Evolutionary conservation across 2,888 invertebrate genomes (phyloP).

Genomic region (Rhyacophila evoluta): DNA sequence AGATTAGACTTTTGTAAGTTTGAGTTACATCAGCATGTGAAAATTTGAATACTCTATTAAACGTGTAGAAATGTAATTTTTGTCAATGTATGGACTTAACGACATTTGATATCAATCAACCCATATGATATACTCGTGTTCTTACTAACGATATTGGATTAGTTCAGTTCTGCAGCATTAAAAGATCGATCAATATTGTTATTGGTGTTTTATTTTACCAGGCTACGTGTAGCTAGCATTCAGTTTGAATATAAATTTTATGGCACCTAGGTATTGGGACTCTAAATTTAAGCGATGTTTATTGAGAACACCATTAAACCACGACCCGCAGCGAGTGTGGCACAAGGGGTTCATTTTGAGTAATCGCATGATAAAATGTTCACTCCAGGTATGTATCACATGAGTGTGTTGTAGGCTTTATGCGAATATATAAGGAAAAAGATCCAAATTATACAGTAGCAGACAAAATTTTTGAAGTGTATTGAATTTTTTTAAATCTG

Average conservation of each 20-base stretch:
- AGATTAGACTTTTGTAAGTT: too few species aligned
- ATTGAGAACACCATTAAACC: conserved; percentile 5
- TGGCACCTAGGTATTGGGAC: not conserved
- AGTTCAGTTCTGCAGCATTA: too few species aligned
- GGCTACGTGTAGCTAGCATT: not conserved
- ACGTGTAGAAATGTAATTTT: too few species aligned
- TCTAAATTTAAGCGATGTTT: not conserved
- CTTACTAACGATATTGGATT: too few species aligned
- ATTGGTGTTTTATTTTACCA: too few species aligned
- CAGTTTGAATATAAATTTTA: not conserved
- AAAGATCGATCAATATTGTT: too few species aligned
- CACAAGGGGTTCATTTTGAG: not conserved
- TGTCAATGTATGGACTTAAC: too few species aligned
- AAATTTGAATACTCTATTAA: too few species aligned
- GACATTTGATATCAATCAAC: too few species aligned
- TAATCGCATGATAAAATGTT: not conserved
- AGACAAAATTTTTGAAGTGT: not conserved
- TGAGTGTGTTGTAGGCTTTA: not conserved
- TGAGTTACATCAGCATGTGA: too few species aligned
- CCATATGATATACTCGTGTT: too few species aligned
- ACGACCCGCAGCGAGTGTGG: not conserved
- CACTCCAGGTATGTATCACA: not conserved
- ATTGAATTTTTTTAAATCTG: too few species aligned
- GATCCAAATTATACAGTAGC: not conserved
- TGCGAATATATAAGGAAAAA: not conserved